Evolutionary conservation across 2,888 invertebrate genomes (phyloP), one percentile per base, ranked within the genome.

Genomic region (Tinea pellionella): DNA sequence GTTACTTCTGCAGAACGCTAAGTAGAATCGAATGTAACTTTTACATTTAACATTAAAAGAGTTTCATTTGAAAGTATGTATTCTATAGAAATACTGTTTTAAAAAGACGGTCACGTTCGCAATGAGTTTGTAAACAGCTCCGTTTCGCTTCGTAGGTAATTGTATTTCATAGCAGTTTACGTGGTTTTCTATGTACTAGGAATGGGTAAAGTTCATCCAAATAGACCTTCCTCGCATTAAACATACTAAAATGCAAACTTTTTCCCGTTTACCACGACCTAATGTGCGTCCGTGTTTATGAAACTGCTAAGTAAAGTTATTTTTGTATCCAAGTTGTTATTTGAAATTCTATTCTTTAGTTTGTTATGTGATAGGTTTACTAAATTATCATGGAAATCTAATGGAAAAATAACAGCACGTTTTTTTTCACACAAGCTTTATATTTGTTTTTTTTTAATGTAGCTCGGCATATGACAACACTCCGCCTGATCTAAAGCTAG

Each of bases 101-200:
- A 47, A 13, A 15, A 47, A 53, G 24, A 6, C 16, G 16, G 53
- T 53, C 77, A 77, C 75, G 75, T 77, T 43, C 58, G 43, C 57
- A 18, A 24, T 16, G 56, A 72, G 74, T 79, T 78, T 73, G 81
- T 76, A 80, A 82, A 80, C 80, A 81, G 73, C 75, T 75, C 71
- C 72, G 73, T 68, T 71, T 69, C 69, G 66, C 67, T 67, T 70
- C 67, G 70, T 55, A 15, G 57, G 57, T 78, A 77, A 79, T 79
- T 74, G 73, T 76, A 75, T 80, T 79, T 78, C 69, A 64, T 67
- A 73, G 70, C 73, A 74, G 74, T 78, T 77, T 79, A 74, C 73
- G 47, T 15, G 47, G 47, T 47, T 47, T 15, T 13, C 47, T 47
- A 47, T 15, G 15, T 16, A 70, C 72, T 47, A 47, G 8, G n/a